Evolutionary conservation across 92 coral and sea anemone species (phyloP).

Genomic region (Actinostola sp.): DNA sequence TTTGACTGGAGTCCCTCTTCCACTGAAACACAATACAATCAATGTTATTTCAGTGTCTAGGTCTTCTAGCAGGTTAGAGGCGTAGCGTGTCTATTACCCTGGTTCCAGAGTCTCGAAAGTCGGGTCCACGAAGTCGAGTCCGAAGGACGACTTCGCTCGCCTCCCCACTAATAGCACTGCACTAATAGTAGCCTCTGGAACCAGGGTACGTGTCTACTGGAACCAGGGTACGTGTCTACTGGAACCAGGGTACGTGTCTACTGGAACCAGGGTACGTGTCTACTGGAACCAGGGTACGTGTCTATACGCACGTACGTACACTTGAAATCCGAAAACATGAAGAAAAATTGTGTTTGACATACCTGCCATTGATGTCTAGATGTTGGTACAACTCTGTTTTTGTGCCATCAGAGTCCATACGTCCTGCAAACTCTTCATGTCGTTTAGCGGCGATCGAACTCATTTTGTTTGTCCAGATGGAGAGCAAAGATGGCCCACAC

Average conservation of each 20-base stretch:
- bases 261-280: no score
- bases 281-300: no score
- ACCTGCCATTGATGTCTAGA: conserved; percentile 18
- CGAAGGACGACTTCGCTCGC: no score
- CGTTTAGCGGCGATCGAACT: conserved; percentile 90
- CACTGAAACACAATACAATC: conserved; percentile 35
- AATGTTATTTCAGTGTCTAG: neutral
- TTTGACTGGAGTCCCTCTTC: conserved; percentile 62
- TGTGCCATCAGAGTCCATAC: conserved; percentile 73
- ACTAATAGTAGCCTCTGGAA: no score
- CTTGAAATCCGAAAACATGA: neutral
- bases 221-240: no score
- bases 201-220: no score
- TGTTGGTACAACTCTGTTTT: conserved; percentile 88
- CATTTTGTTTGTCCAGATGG: conserved; percentile 92
- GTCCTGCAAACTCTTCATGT: conserved; percentile 97
- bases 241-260: no score
- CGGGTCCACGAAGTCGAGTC: no score
- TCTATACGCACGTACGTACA: neutral
- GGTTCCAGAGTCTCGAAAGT: no score
- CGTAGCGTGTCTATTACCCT: neutral
- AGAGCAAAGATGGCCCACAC: conserved; percentile 78
- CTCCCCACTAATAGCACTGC: no score
- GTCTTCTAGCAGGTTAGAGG: neutral
- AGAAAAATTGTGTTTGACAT: neutral